Evolutionary conservation across 64 coral and sea anemone species (phyloP), one percentile per base, ranked within the genome.

Genomic region (Montipora foliosa): DNA sequence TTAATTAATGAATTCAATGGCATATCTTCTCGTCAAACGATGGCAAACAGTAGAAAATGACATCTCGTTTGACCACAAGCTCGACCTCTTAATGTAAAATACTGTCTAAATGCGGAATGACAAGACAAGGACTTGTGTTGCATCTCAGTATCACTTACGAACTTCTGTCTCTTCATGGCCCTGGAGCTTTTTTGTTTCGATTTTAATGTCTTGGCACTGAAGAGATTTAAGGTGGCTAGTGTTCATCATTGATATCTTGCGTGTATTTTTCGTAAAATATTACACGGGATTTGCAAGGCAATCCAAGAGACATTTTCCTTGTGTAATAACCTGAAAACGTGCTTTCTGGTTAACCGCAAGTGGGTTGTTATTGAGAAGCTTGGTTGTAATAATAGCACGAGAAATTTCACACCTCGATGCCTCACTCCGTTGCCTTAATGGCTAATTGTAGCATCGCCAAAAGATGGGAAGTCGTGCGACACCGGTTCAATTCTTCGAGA

Each of bases 381-480:
- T 84, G 49, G 78, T 57, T 14, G 8, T 55, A 74, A 46, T 76
- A 37, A 13, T 11, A 8, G 11, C 6, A 49, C 7, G 22, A 21
- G 13, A 50, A 8, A 0, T 67, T 71, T 3, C 9, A 15, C 8
- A 16, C 66, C 17, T 16, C 3, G 46, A 5, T 67, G 45, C 14
- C 3, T 21, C 16, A 24, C 44, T 11, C 66, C 82, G 16, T 70
- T 86, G 45, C 37, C 37, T 37, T 71, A 0, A 86, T 86, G 82
- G 82, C 82, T 51, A 86, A 69, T 22, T 66, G 21, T 4, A 86
- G 14, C 21, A 66, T 72, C 0, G 66, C 76, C 4, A 93, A 75
- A 11, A 93, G 78, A 53, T 93, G 92, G 92, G 14, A 29, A 8
- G 52, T 25, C n/a, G n/a, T 93, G 29, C 92, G 92, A 4, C 83